A percentile compares a stretch with the other conserved stretches of the same genome.
These are phyloP conservation scores for Eustalomyia histrio DNA, from an alignment of 2,888 invertebrate genomes.

Conservation along the genomic window DNA sequence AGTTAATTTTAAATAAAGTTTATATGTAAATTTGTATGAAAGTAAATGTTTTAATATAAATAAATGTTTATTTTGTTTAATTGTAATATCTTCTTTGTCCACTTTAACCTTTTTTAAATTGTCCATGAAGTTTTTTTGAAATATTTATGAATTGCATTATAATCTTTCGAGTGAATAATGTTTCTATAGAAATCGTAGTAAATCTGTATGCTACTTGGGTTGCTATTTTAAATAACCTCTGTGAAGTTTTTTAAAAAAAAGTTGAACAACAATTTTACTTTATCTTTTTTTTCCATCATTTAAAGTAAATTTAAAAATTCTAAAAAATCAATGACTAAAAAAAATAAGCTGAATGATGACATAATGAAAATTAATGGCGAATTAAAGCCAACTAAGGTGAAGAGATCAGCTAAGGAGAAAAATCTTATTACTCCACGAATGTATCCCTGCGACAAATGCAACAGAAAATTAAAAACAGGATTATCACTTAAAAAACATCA, in stretches of 20 bases:
- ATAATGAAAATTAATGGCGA: not conserved
- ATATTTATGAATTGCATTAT: no score
- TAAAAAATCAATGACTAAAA: not conserved
- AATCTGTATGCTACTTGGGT: no score
- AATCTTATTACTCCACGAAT: not conserved
- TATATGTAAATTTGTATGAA: no score
- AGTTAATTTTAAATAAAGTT: slow-evolving; percentile 43
- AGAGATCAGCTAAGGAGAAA: slow-evolving; percentile 2
- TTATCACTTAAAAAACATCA: slow-evolving; percentile 46
- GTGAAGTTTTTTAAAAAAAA: not conserved
- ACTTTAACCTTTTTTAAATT: no score
- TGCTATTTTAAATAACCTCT: not conserved
- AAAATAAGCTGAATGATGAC: not conserved
- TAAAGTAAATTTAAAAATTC: slow-evolving; percentile 1
- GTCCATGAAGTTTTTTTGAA: no score
- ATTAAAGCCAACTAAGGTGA: slow-evolving; percentile 16
- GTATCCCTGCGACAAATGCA: slow-evolving; percentile 45
- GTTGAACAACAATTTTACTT: not conserved
- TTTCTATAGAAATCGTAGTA: no score
- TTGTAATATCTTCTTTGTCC: no score
- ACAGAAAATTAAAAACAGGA: slow-evolving; percentile 41
- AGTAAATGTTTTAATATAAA: no score
- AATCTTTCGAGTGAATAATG: no score
- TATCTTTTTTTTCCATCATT: slow-evolving; percentile 2
- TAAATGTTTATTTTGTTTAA: no score